phyloP scores from a whole-genome alignment of 2,888 invertebrate species.

The Tachystola acroxantha region DNA sequence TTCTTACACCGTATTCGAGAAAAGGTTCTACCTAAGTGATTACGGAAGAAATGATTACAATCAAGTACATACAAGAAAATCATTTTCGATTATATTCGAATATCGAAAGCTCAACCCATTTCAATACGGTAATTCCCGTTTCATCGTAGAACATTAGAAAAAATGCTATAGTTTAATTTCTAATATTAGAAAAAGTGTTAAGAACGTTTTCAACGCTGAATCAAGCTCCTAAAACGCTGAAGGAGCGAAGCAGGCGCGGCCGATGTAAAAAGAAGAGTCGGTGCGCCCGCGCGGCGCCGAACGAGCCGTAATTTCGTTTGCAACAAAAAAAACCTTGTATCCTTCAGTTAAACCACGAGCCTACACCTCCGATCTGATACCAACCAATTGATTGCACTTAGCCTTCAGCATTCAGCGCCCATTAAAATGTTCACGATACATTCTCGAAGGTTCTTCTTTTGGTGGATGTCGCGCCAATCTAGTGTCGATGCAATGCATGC shows the following conservation, averaged over 20 bases:
- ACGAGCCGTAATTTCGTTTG: constrained; percentile 46
- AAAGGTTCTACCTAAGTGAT: too few relatives aligned
- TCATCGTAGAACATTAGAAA: too few relatives aligned
- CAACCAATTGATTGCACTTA: not conserved
- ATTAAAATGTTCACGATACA: not conserved
- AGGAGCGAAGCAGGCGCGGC: not conserved
- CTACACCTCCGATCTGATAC: constrained; percentile 3
- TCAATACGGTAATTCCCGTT: too few relatives aligned
- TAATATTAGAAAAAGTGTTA: too few relatives aligned
- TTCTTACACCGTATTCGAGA: too few relatives aligned
- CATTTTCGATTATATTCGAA: too few relatives aligned
- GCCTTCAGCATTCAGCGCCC: constrained; percentile 6
- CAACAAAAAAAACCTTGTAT: constrained; percentile 52
- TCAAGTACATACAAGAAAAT: too few relatives aligned
- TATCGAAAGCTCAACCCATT: too few relatives aligned
- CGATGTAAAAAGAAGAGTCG: constrained; percentile 58
- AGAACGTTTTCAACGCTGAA: not conserved
- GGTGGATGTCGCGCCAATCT: too few relatives aligned
- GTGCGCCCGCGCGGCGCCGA: constrained; percentile 65
- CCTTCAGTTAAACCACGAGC: constrained; percentile 48
- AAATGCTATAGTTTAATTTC: too few relatives aligned
- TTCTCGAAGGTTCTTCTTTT: not conserved
- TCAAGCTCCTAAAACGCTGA: not conserved
- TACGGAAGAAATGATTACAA: too few relatives aligned
- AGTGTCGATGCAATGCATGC: too few relatives aligned